Percentiles rank a stretch among this genome's conserved stretches.
Evolutionary conservation across 2,888 invertebrate genomes (phyloP).

Genomic region (Palloptera scutellata): DNA sequence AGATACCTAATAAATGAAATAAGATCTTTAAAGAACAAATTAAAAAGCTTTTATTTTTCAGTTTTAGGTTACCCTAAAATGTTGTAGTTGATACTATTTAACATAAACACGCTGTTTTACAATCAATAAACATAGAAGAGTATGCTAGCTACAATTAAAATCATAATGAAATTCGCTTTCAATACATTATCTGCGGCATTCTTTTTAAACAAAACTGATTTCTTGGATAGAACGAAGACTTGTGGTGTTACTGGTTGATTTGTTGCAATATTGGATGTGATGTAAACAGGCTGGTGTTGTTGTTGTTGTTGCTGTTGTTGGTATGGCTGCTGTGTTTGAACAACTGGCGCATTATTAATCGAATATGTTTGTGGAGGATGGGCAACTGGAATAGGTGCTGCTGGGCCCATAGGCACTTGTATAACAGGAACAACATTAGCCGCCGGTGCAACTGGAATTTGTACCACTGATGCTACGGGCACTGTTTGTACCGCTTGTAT

Average conservation of each 20-base stretch:
- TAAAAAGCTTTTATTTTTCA: no score
- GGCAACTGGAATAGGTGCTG: background rate
- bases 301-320: background rate
- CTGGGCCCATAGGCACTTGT: background rate
- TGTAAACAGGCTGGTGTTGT: background rate
- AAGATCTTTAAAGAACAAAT: no score
- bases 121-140: background rate
- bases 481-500: conserved; percentile 5
- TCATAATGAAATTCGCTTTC: background rate
- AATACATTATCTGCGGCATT: background rate
- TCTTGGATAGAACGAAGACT: conserved; percentile 23
- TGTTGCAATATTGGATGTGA: background rate
- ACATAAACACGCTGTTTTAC: background rate
- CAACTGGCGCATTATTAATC: background rate
- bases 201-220: conserved; percentile 3
- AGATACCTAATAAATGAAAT: no score
- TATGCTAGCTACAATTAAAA: conserved; percentile 12
- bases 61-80: conserved; percentile 16
- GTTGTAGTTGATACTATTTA: conserved; percentile 1
- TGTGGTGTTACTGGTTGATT: background rate
- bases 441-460: background rate
- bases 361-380: background rate
- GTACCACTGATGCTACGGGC: conserved; percentile 1
- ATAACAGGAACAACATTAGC: background rate
- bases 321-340: background rate